Evolutionary conservation across 2,888 invertebrate species (phyloP), one percentile per base, ranked within the genome.

Genomic region (Cephus rjabovi): DNA sequence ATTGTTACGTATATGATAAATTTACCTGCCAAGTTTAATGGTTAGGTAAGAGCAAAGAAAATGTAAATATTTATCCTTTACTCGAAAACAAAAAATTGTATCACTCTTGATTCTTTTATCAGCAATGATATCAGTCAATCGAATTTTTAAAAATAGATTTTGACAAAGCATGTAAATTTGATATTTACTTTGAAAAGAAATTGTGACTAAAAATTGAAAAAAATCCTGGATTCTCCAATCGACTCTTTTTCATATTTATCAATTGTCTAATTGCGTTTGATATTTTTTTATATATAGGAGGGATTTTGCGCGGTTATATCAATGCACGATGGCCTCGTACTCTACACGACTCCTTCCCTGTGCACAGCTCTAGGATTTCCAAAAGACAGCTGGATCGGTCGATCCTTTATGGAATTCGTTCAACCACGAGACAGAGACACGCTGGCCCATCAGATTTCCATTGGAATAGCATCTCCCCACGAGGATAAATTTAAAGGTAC

Each of bases 341-440:
- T 97, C 85, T 96, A 95, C 86, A 95, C 96, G 12, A 96, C 97
- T 0, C 92, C 95, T 0, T 94, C 94, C 74, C 92, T 97, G 75
- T 95, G 95, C 0, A 91, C 94, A 1, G 93, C 95, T 1, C 93
- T 97, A 76, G 97, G 96, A 1, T 97, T 95, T 88, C 95, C 96
- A 0, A 95, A 95, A 83, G 96, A 97, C 81, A 96, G 96, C 94
- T 97, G 97, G 97, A 92, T 96, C 56, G 97, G 97, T 4, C 93
- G 96, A 76, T 96, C 96, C 0, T 97, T 98, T 87, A 96, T 97
- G 77, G 97, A 98, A 87, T 97, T 97, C 88, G 93, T 98, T 0
- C 97, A 97, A 91, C 95, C 96, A 2, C 96, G 95, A 91, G 95
- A 95, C 87, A 93, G 95, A 80, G 93, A 94, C 76, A 95, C 95